Evolutionary conservation across 1,140 invertebrate species (phyloP), one percentile per base, ranked within the genome.

Genomic region (Littorina saxatilis): DNA sequence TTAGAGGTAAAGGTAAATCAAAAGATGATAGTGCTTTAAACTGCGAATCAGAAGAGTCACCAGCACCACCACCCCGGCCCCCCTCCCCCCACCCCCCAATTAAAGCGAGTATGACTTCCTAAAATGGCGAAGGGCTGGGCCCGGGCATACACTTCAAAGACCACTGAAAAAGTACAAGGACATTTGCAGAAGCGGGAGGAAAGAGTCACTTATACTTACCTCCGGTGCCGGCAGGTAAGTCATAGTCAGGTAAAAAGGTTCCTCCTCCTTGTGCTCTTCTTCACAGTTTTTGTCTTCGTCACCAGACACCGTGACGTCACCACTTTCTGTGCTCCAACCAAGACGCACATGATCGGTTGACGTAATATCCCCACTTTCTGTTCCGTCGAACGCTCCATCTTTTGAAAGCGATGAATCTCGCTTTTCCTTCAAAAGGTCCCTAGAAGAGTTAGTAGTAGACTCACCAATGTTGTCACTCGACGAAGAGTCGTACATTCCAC

Each of bases 151-250:
- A n/a, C n/a, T n/a, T n/a, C n/a, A n/a, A n/a, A n/a, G n/a, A n/a
- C n/a, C n/a, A n/a, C n/a, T n/a, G n/a, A n/a, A n/a, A n/a, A n/a
- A n/a, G n/a, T n/a, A n/a, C n/a, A n/a, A n/a, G n/a, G n/a, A n/a
- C n/a, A n/a, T n/a, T n/a, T n/a, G n/a, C n/a, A n/a, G n/a, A n/a
- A n/a, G n/a, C n/a, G n/a, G n/a, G n/a, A n/a, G n/a, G n/a, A n/a
- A n/a, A n/a, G n/a, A n/a, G n/a, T n/a, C n/a, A n/a, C n/a, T n/a
- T n/a, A n/a, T n/a, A n/a, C 70, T 29, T 73, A 73, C 70, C 70
- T 73, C 70, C 2, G 70, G 70, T 20, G 70, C 37, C 5, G 70
- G 70, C 39, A 73, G 23, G 35, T 73, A 73, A 4, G 70, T 73
- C 70, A 73, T 7, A 2, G 70, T 20, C 43, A 73, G n/a, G 35